Evolutionary conservation across 1,140 invertebrate species (phyloP), one percentile per base, ranked within the genome.

Genomic region (Anoplolepis gracilipes): DNA sequence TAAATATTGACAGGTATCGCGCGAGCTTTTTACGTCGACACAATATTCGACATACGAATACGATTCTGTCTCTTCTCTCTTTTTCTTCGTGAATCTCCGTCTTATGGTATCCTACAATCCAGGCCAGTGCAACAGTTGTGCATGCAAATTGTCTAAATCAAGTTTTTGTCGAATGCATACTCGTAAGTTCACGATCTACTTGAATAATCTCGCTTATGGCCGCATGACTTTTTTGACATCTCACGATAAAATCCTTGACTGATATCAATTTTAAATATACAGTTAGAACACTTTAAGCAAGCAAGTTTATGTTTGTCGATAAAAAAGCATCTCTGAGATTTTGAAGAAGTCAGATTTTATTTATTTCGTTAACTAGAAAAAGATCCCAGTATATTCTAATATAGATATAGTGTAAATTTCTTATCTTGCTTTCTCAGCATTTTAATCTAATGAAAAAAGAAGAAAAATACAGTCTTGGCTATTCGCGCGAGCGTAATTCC

Each of bases 1-100:
- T 90, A 90, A 90, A 90, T 88, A 90, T 90, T 88, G 88, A 90
- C 88, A 87, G 88, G 75, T 73, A 87, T 79, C 64, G 85, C 76
- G 65, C 65, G 36, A 62, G 70, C 79, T 81, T 81, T 87, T 90
- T 87, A 78, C 87, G 67, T 59, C 25, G 55, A 69, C 57, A 69
- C 46, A 79, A 85, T 73, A 85, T 89, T 76, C 75, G 75, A 87
- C 49, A 46, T 46, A 28, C 55, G 69, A 88, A 39, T 70, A 57
- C 16, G 57, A 61, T 33, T 61, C 7, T 30, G 22, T 19, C 13
- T 16, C 10, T 5, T 16, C 2, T 49, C 3, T 13, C 4, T 6
- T 49, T 49, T 49, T 49, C 61, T 79, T 55, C 11, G 25, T 42
- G 25, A 36, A 79, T 64, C 39, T 64, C 39, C 39, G 42, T 42